These are phyloP conservation scores for Pampus argenteus DNA, from an alignment of 2,797 vertebrate species.

Conservation along the genomic window DNA sequence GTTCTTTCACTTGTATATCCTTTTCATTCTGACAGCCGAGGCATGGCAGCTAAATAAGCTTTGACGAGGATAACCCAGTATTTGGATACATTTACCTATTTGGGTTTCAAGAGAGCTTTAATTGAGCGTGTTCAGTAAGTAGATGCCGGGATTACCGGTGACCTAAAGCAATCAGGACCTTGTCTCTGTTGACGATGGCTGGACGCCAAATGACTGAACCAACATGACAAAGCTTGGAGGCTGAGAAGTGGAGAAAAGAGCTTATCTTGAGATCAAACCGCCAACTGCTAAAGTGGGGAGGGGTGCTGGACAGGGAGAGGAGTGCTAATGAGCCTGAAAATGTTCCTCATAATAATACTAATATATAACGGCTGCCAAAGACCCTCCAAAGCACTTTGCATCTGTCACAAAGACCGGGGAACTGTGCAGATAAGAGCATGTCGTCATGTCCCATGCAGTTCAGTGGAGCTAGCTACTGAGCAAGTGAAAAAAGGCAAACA, in stretches of 20 bases:
- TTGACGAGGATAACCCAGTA: constrained; percentile 50
- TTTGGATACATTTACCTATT: constrained; percentile 66
- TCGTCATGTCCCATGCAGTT: constrained; percentile 4
- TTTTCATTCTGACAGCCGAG: constrained; percentile 43
- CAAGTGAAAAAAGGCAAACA: constrained; percentile 30
- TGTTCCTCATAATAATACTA: constrained; percentile 58
- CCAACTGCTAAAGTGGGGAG: constrained; percentile 39
- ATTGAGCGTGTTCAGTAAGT: constrained; percentile 62
- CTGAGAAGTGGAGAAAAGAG: constrained; percentile 61
- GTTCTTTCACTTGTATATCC: constrained; percentile 30
- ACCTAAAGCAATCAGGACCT: constrained; percentile 69
- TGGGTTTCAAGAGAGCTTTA: constrained; percentile 60
- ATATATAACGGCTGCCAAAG: constrained; percentile 53
- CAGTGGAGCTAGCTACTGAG: constrained; percentile 40
- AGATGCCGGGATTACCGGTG: constrained; percentile 61
- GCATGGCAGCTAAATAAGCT: constrained; percentile 48
- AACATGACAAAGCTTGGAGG: constrained; percentile 70
- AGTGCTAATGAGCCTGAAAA: constrained; percentile 79
- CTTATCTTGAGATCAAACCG: constrained; percentile 77
- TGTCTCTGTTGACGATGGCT: constrained; percentile 73
- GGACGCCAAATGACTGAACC: constrained; percentile 71
- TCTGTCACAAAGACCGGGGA: constrained; percentile 51
- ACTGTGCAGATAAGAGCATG: constrained; percentile 27
- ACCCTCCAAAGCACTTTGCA: constrained; percentile 47
- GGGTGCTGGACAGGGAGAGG: constrained; percentile 43